Conservation (phyloP, 30 jellyfish, hydroid and myxozoan species). For the Turritopsis dohrnii region DNA sequence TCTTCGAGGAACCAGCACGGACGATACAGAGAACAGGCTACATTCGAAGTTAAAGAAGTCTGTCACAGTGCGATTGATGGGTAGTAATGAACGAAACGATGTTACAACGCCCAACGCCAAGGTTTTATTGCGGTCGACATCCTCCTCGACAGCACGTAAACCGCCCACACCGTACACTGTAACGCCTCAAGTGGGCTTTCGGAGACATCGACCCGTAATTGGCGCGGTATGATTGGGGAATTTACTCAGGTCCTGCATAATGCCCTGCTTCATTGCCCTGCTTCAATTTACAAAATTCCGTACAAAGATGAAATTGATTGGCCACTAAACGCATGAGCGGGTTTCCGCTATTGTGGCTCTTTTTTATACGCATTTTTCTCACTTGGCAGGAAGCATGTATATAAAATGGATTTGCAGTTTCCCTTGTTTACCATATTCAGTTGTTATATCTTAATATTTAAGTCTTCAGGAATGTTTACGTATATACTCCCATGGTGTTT, state of each 20-base stretch:
- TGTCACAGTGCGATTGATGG: background rate
- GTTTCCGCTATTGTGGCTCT: background rate
- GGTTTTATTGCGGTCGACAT: background rate
- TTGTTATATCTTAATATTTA: background rate
- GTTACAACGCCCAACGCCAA: constrained; percentile 13
- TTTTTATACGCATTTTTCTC: background rate
- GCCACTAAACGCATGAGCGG: too few relatives aligned
- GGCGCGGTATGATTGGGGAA: background rate
- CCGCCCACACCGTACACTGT: constrained; percentile 10
- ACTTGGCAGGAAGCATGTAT: background rate
- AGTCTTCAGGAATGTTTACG: background rate
- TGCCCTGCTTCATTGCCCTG: too few relatives aligned
- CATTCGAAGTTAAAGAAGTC: background rate
- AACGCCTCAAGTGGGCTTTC: constrained; percentile 18
- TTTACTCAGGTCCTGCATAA: too few relatives aligned
- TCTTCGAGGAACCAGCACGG: background rate
- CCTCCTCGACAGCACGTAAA: background rate
- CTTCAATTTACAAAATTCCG: too few relatives aligned
- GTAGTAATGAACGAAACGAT: background rate
- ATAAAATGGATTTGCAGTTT: background rate
- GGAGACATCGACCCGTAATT: background rate
- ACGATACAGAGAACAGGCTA: background rate
- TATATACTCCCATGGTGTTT: background rate
- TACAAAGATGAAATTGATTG: too few relatives aligned
- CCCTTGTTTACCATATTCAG: background rate